Evolutionary conservation across 2,113 vertebrate species (phyloP), one percentile per base, ranked within the genome.

Genomic region (Tor tambroides): DNA sequence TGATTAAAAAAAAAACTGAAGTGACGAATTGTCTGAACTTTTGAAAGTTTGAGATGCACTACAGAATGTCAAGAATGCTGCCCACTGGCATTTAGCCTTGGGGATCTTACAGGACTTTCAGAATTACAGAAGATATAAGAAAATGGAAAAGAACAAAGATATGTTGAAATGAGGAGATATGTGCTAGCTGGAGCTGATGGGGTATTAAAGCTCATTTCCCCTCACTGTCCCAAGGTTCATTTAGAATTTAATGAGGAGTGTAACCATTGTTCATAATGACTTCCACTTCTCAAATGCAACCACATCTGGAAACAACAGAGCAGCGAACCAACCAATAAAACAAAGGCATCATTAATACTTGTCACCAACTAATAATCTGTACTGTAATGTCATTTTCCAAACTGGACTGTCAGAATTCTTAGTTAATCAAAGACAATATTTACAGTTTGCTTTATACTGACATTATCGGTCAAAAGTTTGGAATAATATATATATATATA

Each of bases 191-290:
- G 67, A 82, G 79, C 23, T 83, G 54, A 67, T n/a, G 17, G 26
- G 77, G 86, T 61, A 43, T 87, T 59, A 87, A 86, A 71, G n/a
- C 86, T 78, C 75, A 80, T 59, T 84, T 86, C 69, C 56, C 63
- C 84, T 26, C 54, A 41, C 46, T 72, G 8, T 43, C 41, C 41
- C 41, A 80, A n/a, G 49, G 86, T 90, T 92, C 88, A 90, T 93
- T 93, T 90, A 85, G 89, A 91, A 86, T 83, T 91, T 41, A 85
- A 85, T 81, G 54, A 76, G 54, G 41, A 86, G 61, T 63, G 26
- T 56, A 67, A 79, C 17, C 77, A 74, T 78, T 78, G 56, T 30
- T 61, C 74, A 75, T 84, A 19, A 71, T 78, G 35, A 51, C 81
- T 21, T 71, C 23, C 51, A 61, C 78, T 46, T 8, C 30, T 84